These are phyloP conservation scores for Girardinus metallicus DNA, from an alignment of 2,797 vertebrate genomes.

Conservation along the genomic window DNA sequence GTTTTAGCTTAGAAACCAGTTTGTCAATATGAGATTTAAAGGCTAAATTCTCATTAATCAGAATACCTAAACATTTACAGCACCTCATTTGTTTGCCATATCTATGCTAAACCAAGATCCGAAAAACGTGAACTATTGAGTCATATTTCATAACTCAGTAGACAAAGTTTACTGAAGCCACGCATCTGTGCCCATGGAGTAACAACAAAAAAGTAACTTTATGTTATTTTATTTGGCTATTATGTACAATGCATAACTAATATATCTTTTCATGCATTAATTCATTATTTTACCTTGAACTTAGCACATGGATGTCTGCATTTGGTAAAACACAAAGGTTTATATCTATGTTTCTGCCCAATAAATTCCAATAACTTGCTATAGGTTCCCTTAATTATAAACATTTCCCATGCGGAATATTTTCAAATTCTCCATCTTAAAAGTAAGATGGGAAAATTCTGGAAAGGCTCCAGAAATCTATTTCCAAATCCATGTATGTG, in stretches of 20 bases:
- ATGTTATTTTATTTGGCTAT: not conserved
- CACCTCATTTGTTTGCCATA: too few relatives aligned
- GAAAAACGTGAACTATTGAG: too few relatives aligned
- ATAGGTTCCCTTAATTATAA: not conserved
- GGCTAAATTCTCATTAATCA: too few relatives aligned
- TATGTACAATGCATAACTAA: not conserved
- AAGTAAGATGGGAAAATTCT: not conserved
- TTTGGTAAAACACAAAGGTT: not conserved
- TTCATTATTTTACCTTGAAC: not conserved
- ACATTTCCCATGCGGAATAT: not conserved
- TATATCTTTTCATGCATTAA: not conserved
- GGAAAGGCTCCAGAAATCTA: not conserved
- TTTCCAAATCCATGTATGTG: not conserved
- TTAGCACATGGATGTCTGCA: not conserved
- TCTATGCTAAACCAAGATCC: too few relatives aligned
- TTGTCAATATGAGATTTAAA: too few relatives aligned
- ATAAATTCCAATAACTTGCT: not conserved
- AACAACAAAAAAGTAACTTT: not conserved
- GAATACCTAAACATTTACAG: too few relatives aligned
- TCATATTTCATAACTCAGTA: not conserved
- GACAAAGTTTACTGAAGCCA: not conserved
- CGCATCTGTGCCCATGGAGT: not conserved
- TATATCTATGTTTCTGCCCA: not conserved
- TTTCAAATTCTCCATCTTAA: not conserved
- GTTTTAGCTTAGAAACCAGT: too few relatives aligned